A percentile compares a stretch with the other conserved stretches of the same genome.
Evolutionary conservation across 2,888 invertebrate species (phyloP).

Genomic region (Eupeodes luniger): DNA sequence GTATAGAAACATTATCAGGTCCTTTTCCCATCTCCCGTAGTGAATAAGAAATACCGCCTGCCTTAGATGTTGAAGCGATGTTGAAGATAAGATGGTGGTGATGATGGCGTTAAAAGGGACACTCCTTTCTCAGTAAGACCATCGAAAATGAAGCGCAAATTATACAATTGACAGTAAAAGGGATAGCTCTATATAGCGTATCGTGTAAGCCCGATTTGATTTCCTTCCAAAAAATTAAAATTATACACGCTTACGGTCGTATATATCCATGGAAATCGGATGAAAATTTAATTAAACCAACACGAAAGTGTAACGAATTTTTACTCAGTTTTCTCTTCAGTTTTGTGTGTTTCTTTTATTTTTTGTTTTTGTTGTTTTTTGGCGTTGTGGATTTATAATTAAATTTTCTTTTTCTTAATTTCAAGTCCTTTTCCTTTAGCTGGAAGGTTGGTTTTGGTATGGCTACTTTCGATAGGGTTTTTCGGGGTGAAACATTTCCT

Average conservation of each 20-base stretch:
- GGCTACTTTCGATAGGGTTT: not conserved
- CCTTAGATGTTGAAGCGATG: not conserved
- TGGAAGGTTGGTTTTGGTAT: constrained; percentile 10
- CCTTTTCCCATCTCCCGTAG: not conserved
- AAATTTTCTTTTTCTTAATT: constrained; percentile 63
- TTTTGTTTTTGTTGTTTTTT: not conserved
- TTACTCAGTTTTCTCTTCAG: constrained; percentile 1
- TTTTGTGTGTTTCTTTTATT: not conserved
- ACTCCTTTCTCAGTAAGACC: not conserved
- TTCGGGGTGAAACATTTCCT: constrained; percentile 7
- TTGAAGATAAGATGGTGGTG: constrained; percentile 7
- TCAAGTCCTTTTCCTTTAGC: constrained; percentile 32
- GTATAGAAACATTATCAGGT: not conserved
- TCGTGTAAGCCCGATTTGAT: constrained; percentile 44
- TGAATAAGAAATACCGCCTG: not conserved
- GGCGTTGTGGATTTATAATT: constrained; percentile 47
- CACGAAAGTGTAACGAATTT: constrained; percentile 63
- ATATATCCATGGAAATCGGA: constrained; percentile 57
- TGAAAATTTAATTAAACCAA: constrained; percentile 64
- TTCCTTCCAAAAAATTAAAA: constrained; percentile 25
- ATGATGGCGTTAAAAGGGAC: constrained; percentile 54
- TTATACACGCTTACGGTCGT: constrained; percentile 7
- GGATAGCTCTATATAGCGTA: not conserved
- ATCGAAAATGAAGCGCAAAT: constrained; percentile 51
- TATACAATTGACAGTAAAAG: constrained; percentile 37